Evolutionary conservation across 2,888 invertebrate genomes (phyloP).

Genomic region (Darwinula stevensoni): DNA sequence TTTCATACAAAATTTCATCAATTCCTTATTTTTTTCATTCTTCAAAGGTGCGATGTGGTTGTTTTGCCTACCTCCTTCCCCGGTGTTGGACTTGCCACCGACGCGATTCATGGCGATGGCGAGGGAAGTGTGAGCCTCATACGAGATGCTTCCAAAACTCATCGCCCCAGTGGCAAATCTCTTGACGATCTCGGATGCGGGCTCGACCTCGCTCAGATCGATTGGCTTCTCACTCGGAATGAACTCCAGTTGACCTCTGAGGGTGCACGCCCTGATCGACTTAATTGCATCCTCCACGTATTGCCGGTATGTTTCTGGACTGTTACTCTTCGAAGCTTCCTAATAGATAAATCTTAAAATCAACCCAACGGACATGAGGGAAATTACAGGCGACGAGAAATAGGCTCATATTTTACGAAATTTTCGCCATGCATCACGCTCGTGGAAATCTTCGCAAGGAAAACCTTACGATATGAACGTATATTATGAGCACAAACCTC

Average conservation of each 20-base stretch:
- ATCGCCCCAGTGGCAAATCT: constrained; percentile 79
- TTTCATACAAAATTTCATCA: too few relatives aligned
- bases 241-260: constrained; percentile 80
- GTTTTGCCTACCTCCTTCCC: constrained; percentile 94
- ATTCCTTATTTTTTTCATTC: too few relatives aligned
- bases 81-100: constrained; percentile 93
- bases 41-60: too few relatives aligned
- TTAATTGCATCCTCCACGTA: constrained; percentile 58
- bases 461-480: too few relatives aligned
- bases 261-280: constrained; percentile 51
- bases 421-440: too few relatives aligned
- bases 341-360: too few relatives aligned
- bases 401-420: too few relatives aligned
- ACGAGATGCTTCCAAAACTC: constrained; percentile 87
- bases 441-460: too few relatives aligned
- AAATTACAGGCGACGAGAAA: too few relatives aligned
- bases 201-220: constrained; percentile 60
- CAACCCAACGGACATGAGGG: too few relatives aligned
- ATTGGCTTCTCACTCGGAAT: constrained; percentile 41
- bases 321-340: constrained; percentile 62
- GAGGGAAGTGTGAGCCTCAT: constrained; percentile 79
- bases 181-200: constrained; percentile 80
- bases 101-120: constrained; percentile 93
- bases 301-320: constrained; percentile 47
- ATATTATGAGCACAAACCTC: too few relatives aligned